Evolutionary conservation across 2,888 invertebrate genomes (phyloP), one percentile per base, ranked within the genome.

Genomic region (Trimorus sp.): DNA sequence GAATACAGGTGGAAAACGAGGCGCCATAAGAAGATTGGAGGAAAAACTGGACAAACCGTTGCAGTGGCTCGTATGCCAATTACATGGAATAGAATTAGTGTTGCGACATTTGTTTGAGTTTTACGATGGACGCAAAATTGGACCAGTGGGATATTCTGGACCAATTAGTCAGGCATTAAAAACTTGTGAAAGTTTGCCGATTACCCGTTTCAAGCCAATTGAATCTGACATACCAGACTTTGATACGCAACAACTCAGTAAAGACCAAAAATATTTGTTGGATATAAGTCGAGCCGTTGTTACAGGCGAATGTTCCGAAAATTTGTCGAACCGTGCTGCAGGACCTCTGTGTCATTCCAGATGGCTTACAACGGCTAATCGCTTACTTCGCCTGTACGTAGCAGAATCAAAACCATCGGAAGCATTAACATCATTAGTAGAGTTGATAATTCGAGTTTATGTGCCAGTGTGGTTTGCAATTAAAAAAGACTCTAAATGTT

Each of bases 151-250:
- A 12, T 88, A 84, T 78, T 74, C 76, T 26, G 87, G 87, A 11
- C 75, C 82, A 60, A 84, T 88, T 8, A 86, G 87, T 45, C 88
- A 85, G 76, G 9, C 40, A n/a, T 66, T 85, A 36, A 73, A 60
- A 16, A 76, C 8, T 26, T 70, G 70, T 60, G 49, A 59, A 37
- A 59, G 42, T 36, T 51, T 59, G 16, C 51, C 45, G 7, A 16
- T 36, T 36, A 51, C 49, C 7, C 36, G 36, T 36, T 70, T 49
- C 6, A 37, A 36, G 37, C 12, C 1, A n/a, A 59, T 59, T n/a
- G 37, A 37, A 37, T 9, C n/a, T n/a, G 5, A 42, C 12, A n/a
- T 70, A 15, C 60, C 59, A 26, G 42, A 51, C 5, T 36, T 71
- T 12, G 26, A 26, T 5, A 11, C 36, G 14, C 11, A 51, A 3